These are phyloP conservation scores for Hippocampus abdominalis DNA, from an alignment of 2,113 vertebrate species.

Conservation along the genomic window DNA sequence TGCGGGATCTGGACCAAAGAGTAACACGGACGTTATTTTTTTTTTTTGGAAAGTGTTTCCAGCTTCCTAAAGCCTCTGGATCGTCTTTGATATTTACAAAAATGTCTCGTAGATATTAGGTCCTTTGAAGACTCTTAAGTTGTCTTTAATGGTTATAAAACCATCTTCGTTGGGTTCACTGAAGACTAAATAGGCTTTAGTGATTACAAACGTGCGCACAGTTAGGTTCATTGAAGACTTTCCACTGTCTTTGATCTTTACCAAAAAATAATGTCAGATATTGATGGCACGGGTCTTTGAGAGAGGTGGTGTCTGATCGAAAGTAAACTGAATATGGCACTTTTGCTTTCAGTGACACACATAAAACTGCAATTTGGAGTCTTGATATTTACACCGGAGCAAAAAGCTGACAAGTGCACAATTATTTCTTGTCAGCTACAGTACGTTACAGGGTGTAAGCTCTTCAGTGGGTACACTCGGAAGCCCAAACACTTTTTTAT, in stretches of 20 bases:
- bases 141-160: too few species aligned
- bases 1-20: conserved; percentile 88
- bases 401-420: not conserved
- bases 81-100: not conserved
- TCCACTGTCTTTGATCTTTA: not conserved
- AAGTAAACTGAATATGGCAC: not conserved
- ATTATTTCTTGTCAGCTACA: conserved; percentile 8
- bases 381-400: not conserved
- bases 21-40: not conserved
- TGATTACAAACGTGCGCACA: not conserved
- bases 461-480: not conserved
- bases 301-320: not conserved
- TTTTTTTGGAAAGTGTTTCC: not conserved
- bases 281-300: not conserved
- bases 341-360: not conserved
- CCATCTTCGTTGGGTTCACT: not conserved
- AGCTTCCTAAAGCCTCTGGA: not conserved
- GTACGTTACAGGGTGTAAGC: not conserved
- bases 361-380: not conserved
- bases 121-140: not conserved
- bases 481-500: not conserved
- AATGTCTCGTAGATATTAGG: not conserved
- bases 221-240: not conserved
- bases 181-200: not conserved
- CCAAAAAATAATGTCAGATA: not conserved